Evolutionary conservation across 2,797 vertebrate genomes (phyloP).

Genomic region (Novumbra hubbsi): DNA sequence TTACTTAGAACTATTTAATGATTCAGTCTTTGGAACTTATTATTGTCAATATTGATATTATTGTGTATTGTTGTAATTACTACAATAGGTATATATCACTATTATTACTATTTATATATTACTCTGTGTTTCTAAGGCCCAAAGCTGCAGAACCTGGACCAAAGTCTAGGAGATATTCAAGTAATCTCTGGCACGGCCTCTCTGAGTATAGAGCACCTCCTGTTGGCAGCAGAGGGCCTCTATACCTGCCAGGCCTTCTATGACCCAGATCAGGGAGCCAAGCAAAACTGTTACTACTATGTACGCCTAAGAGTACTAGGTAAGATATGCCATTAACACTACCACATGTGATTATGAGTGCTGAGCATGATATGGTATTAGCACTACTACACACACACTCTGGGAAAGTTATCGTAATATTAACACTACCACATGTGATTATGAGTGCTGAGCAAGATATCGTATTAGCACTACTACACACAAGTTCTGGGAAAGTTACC

Average conservation of each 20-base stretch:
- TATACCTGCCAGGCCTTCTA: conserved; percentile 89
- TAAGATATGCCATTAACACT: conserved; percentile 54
- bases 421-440: no score
- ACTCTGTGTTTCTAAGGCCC: background rate
- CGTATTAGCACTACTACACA: no score
- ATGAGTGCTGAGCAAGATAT: no score
- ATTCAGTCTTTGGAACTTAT: no score
- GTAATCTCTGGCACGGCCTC: conserved; percentile 75
- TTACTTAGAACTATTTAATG: no score
- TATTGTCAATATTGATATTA: background rate
- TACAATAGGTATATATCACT: background rate
- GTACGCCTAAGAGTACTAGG: conserved; percentile 75
- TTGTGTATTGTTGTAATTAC: background rate
- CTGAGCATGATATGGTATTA: conserved; percentile 56
- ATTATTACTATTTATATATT: background rate
- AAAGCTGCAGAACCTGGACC: conserved; percentile 70
- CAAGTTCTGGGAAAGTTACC: no score
- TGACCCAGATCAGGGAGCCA: conserved; percentile 60
- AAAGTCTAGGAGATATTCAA: conserved; percentile 73
- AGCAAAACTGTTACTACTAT: conserved; percentile 74
- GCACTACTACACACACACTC: no score
- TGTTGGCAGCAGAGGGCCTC: conserved; percentile 74
- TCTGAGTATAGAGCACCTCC: conserved; percentile 81
- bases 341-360: conserved; percentile 79
- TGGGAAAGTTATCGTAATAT: no score